Percentiles rank a stretch among this genome's conserved stretches.
These are phyloP conservation scores for Cheilosia soror DNA, from an alignment of 2,888 invertebrate genomes.

Conservation along the genomic window DNA sequence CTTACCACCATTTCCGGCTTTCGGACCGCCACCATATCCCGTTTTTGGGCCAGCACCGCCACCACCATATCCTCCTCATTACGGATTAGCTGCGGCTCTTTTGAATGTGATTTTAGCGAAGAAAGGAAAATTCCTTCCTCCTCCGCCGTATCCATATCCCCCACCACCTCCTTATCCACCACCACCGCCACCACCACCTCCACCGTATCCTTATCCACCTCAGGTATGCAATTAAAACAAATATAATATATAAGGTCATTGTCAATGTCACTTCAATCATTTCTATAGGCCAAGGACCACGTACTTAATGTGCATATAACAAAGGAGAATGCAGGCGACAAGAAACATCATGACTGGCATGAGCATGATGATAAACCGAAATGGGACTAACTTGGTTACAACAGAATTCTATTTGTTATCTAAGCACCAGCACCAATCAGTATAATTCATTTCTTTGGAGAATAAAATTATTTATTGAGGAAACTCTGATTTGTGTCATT, in stretches of 20 bases:
- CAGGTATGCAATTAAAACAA: slow-evolving; percentile 19
- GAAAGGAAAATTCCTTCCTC: slow-evolving; percentile 33
- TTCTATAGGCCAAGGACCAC: slow-evolving; percentile 24
- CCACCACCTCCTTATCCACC: slow-evolving; percentile 29
- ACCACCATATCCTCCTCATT: slow-evolving; percentile 28
- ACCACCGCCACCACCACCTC: slow-evolving; percentile 26
- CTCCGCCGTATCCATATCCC: slow-evolving; percentile 23
- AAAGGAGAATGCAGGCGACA: slow-evolving; percentile 36
- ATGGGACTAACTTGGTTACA: slow-evolving; percentile 19
- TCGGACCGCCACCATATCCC: slow-evolving; percentile 17
- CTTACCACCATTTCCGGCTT: not conserved
- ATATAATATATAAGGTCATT: not conserved
- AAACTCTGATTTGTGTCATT: not conserved
- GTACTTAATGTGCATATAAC: slow-evolving; percentile 42
- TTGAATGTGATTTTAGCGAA: slow-evolving; percentile 45
- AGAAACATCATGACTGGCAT: slow-evolving; percentile 46
- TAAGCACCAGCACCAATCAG: not conserved
- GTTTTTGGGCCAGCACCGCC: slow-evolving; percentile 5
- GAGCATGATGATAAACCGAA: slow-evolving; percentile 36
- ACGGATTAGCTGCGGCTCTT: slow-evolving; percentile 25
- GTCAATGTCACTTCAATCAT: not conserved
- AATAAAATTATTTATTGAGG: not conserved
- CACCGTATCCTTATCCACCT: slow-evolving; percentile 30
- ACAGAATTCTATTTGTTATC: not conserved
- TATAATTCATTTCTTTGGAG: not conserved